Evolutionary conservation across 2,888 invertebrate species (phyloP).

Genomic region (Patella caerulea): DNA sequence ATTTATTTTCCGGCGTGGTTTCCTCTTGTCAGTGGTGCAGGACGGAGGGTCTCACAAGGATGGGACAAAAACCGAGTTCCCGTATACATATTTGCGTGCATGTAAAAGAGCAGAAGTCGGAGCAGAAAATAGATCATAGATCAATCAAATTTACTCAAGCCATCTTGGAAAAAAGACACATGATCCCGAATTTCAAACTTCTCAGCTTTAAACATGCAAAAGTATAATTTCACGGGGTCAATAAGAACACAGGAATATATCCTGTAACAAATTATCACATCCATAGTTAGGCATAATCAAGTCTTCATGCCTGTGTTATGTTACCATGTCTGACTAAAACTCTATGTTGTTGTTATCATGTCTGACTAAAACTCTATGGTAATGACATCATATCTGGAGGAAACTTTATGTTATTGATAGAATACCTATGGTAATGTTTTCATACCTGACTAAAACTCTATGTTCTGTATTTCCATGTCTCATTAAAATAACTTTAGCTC

Average conservation of each 20-base stretch:
- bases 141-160: neutral
- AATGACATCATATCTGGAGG: neutral
- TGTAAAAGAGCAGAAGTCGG: too few relatives aligned
- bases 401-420: neutral
- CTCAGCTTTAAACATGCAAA: too few relatives aligned
- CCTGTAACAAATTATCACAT: too few relatives aligned
- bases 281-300: too few relatives aligned
- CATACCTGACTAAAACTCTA: slow-evolving; percentile 72
- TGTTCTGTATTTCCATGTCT: slow-evolving; percentile 73
- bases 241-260: too few relatives aligned
- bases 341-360: slow-evolving; percentile 38
- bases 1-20: too few relatives aligned
- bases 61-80: too few relatives aligned
- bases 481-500: slow-evolving; percentile 71
- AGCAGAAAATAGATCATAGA: too few relatives aligned
- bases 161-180: neutral
- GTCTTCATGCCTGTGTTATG: neutral
- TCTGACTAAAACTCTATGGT: slow-evolving; percentile 71
- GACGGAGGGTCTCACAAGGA: too few relatives aligned
- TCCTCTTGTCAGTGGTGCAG: too few relatives aligned
- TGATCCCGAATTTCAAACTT: neutral
- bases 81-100: too few relatives aligned
- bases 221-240: too few relatives aligned
- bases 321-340: neutral
- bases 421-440: slow-evolving; percentile 7